These are phyloP conservation scores for Hydrotaea diabolus DNA, from an alignment of 2,888 invertebrate species.

Conservation along the genomic window DNA sequence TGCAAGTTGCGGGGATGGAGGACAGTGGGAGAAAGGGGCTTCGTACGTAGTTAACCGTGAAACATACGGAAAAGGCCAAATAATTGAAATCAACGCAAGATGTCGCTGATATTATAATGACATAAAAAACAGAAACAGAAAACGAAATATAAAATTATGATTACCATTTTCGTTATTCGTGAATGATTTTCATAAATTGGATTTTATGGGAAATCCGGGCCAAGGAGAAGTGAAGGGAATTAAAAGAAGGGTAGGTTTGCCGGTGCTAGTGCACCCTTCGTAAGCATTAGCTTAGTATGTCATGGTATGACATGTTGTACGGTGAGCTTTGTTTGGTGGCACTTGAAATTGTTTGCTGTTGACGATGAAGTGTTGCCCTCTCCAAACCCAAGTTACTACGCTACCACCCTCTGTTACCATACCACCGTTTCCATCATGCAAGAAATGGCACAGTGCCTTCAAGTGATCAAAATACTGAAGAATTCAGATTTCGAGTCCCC, in stretches of 20 bases:
- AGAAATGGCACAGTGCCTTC: no score
- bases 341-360: neutral
- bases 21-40: neutral
- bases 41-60: neutral
- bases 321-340: neutral
- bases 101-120: conserved; percentile 56
- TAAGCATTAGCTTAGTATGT: no score
- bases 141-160: neutral
- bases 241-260: no score
- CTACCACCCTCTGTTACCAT: neutral
- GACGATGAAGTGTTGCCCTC: neutral
- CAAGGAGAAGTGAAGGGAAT: no score
- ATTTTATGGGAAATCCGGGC: neutral
- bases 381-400: neutral
- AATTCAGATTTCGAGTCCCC: no score
- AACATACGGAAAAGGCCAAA: conserved; percentile 24
- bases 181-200: neutral
- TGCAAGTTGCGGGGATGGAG: neutral
- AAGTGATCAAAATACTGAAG: no score
- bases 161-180: neutral
- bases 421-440: neutral
- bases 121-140: conserved; percentile 24
- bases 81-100: conserved; percentile 64
- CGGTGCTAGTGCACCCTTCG: no score
- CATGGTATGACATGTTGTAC: no score